These are phyloP conservation scores for Oryzias dopingdopingensis DNA, from an alignment of 2,797 vertebrate genomes.

Conservation along the genomic window DNA sequence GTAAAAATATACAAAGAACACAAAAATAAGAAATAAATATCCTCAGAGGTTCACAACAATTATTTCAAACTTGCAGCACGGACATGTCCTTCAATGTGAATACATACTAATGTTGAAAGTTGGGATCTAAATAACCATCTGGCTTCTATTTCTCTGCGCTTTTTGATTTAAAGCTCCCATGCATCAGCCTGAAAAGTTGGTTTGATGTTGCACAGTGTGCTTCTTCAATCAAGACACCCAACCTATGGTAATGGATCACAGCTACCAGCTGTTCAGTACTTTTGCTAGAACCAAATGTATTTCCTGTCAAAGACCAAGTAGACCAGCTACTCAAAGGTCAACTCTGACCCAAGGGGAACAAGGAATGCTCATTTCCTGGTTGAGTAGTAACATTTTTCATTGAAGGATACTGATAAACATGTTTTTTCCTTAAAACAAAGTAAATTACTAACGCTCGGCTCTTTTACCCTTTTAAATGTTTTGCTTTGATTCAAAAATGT, in stretches of 20 bases:
- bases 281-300: conserved; percentile 62
- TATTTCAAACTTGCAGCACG: too few species aligned
- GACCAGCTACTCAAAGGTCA: conserved; percentile 51
- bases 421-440: too few species aligned
- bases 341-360: conserved; percentile 37
- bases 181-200: conserved; percentile 62
- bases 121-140: conserved; percentile 65
- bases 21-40: too few species aligned
- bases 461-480: too few species aligned
- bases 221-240: conserved; percentile 67
- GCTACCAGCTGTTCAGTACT: conserved; percentile 73
- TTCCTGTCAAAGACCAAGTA: conserved; percentile 53
- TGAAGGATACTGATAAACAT: too few species aligned
- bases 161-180: conserved; percentile 63
- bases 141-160: conserved; percentile 63
- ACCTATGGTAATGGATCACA: conserved; percentile 70
- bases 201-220: conserved; percentile 63
- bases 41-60: too few species aligned
- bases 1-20: too few species aligned
- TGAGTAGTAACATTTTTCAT: conserved; percentile 15
- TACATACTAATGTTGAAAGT: conserved; percentile 30
- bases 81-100: conserved; percentile 1
- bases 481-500: too few species aligned
- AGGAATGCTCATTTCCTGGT: conserved; percentile 26
- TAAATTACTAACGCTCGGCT: too few species aligned